Percentiles rank a stretch among this genome's conserved stretches.
These are phyloP conservation scores for Ennomos erosarius DNA, from an alignment of 2,888 invertebrate species.

Conservation along the genomic window DNA sequence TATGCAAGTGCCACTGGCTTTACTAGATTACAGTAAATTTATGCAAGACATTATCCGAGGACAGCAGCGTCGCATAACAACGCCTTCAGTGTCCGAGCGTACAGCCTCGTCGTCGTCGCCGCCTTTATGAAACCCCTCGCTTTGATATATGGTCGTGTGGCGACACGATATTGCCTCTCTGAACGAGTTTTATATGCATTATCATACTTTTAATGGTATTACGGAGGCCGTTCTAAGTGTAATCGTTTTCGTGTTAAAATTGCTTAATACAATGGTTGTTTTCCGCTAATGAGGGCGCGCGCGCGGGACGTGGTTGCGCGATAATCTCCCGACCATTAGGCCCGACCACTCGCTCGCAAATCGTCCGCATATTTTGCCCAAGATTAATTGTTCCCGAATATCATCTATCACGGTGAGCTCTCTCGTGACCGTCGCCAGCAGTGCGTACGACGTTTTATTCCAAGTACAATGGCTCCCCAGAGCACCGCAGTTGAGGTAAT, in stretches of 20 bases:
- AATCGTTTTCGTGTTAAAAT: conserved; percentile 40
- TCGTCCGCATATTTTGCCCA: conserved; percentile 85
- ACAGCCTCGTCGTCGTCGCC: conserved; percentile 59
- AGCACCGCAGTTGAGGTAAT: conserved; percentile 69
- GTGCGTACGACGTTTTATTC: conserved; percentile 83
- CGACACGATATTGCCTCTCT: conserved; percentile 75
- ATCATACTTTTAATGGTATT: conserved; percentile 53
- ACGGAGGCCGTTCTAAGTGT: conserved; percentile 30
- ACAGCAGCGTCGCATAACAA: conserved; percentile 79
- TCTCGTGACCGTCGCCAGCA: conserved; percentile 79
- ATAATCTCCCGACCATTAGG: conserved; percentile 83
- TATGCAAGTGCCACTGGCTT: conserved; percentile 76
- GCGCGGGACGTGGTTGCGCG: conserved; percentile 69
- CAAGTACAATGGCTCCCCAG: conserved; percentile 72
- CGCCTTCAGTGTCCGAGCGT: conserved; percentile 79
- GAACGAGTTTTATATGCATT: conserved; percentile 67
- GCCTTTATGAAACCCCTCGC: conserved; percentile 77
- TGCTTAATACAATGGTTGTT: conserved; percentile 59
- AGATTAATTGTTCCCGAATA: conserved; percentile 85
- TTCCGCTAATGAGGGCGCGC: conserved; percentile 74
- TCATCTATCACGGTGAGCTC: conserved; percentile 84
- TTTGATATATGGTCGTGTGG: conserved; percentile 75
- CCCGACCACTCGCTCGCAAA: conserved; percentile 84
- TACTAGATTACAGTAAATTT: conserved; percentile 80
- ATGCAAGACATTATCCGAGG: conserved; percentile 83